Evolutionary conservation across 2,113 vertebrate species (phyloP).

Genomic region (Parotia lawesii): DNA sequence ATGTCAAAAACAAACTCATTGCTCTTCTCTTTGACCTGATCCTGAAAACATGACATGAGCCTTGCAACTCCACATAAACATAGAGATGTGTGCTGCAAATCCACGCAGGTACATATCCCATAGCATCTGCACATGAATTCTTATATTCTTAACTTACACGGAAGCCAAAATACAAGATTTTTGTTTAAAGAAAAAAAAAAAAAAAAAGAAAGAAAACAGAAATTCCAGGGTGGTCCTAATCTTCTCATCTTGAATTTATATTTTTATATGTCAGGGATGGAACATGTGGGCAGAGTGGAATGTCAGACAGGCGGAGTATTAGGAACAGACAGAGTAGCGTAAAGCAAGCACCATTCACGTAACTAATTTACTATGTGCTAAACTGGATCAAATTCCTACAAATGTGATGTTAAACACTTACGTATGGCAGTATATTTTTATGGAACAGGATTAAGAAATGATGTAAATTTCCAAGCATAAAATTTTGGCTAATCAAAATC

Average conservation of each 20-base stretch:
- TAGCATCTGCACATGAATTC: background rate
- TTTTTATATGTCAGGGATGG: constrained; percentile 10
- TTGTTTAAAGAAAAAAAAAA: background rate
- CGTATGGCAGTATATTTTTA: constrained; percentile 46
- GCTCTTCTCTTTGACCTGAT: background rate
- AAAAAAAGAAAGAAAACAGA: background rate
- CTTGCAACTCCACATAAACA: background rate
- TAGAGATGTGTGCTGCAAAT: background rate
- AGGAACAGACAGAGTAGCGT: constrained; percentile 12
- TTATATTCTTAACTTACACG: background rate
- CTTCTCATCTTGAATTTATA: constrained; percentile 17
- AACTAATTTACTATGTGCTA: constrained; percentile 58
- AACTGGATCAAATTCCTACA: constrained; percentile 45
- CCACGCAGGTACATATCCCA: background rate
- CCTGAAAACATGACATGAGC: background rate
- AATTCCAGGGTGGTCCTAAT: constrained; percentile 24
- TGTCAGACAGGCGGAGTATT: constrained; percentile 8
- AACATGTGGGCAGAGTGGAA: constrained; percentile 42
- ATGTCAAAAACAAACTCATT: background rate
- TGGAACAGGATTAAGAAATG: constrained; percentile 39
- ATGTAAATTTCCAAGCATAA: constrained; percentile 46
- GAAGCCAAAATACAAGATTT: background rate
- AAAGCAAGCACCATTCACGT: background rate
- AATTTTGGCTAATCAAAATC: constrained; percentile 35
- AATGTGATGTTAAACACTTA: constrained; percentile 52